phyloP scores from a whole-genome alignment of 30 jellyfish, hydroid and myxozoan genomes.

The Sanderia malayensis region DNA sequence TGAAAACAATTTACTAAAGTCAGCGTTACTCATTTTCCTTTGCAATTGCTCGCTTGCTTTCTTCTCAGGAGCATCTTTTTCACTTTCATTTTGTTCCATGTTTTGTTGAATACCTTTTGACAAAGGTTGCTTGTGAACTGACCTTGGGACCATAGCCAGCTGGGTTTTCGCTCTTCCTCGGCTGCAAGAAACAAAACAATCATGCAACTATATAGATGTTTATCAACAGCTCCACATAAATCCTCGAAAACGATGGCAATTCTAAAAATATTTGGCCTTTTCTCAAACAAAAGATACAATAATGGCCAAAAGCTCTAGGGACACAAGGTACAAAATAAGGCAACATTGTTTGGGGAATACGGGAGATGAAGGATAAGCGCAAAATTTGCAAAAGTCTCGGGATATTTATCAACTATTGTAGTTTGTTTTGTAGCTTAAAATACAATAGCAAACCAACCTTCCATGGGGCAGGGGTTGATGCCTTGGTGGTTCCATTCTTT shows the following conservation, averaged over 20 bases:
- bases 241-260: no score
- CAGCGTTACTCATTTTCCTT: constrained; percentile 71
- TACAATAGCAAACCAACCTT: constrained; percentile 20
- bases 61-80: background rate
- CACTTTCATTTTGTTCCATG: background rate
- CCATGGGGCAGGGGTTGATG: constrained; percentile 33
- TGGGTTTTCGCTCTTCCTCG: constrained; percentile 96
- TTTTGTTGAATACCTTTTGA: background rate
- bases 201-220: no score
- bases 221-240: no score
- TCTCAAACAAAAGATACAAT: no score
- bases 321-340: no score
- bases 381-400: no score
- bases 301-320: no score
- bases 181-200: constrained; percentile 28
- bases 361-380: no score
- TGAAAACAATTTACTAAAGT: constrained; percentile 65
- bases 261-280: no score
- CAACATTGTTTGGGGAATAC: no score
- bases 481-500: constrained; percentile 6
- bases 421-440: background rate
- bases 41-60: background rate
- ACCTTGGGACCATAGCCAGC: constrained; percentile 80
- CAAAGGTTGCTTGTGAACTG: constrained; percentile 25
- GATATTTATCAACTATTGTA: background rate